Evolutionary conservation across 2,797 vertebrate genomes (phyloP).

Genomic region (Vespertilio murinus): DNA sequence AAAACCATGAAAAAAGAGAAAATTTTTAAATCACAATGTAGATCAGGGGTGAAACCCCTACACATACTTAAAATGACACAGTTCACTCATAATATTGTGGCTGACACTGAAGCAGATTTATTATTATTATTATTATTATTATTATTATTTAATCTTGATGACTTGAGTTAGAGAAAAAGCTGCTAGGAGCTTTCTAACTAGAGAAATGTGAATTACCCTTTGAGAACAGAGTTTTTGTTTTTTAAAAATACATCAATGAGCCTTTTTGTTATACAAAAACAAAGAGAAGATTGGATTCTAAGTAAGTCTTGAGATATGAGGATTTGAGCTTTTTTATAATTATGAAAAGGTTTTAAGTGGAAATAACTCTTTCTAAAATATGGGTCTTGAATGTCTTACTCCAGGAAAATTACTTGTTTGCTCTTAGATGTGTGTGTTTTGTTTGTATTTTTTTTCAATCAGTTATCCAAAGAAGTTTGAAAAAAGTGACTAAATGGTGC

Average conservation of each 20-base stretch:
- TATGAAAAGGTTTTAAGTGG: not conserved
- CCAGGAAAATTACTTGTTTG: not conserved
- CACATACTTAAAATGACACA: not conserved
- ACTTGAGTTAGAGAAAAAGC: not conserved
- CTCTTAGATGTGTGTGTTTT: not conserved
- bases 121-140: not conserved
- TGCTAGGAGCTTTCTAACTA: not conserved
- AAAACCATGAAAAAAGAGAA: not conserved
- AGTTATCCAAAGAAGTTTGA: not conserved
- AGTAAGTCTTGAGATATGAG: not conserved
- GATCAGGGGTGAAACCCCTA: not conserved
- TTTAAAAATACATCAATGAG: not conserved
- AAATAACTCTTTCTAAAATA: conserved; percentile 24
- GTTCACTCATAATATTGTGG: not conserved
- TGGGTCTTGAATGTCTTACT: not conserved
- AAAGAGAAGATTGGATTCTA: not conserved
- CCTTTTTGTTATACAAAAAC: not conserved
- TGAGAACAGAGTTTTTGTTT: not conserved
- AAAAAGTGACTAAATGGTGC: not conserved
- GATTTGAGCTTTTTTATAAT: not conserved
- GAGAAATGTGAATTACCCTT: not conserved
- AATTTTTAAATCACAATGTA: not conserved
- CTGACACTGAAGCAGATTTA: not conserved
- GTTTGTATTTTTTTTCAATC: not conserved
- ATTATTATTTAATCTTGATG: not conserved